Base-by-base conservation (phyloP, 2,888 invertebrate species). In the Pachymerium ferrugineum region DNA sequence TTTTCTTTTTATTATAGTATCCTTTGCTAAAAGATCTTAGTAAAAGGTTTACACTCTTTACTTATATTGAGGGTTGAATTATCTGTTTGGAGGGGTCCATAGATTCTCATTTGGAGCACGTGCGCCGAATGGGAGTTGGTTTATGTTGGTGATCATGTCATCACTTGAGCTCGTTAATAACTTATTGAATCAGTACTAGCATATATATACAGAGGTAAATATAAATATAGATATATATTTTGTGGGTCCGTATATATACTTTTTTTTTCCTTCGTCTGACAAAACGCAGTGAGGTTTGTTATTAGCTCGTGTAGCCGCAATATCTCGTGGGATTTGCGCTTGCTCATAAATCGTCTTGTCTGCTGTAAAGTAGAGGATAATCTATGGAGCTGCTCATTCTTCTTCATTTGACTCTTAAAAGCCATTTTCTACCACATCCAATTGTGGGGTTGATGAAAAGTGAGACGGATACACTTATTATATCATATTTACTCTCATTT, bases 101-200 rank as follows among this genome's bases (percentile, higher is more conserved):
- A 62, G 62, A 62, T 62, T 62, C 62, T 62, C 62, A 62, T 62
- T 62, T 62, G 62, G 28, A 62, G 62, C 62, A 62, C 62, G 62
- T 62, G 62, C 62, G 10, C 12, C 25, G 62, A 62, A 62, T 62
- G 25, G 62, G 22, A 62, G 62, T 62, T 62, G 62, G 62, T 62
- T 62, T 62, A 62, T 62, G 38, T 38, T 38, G 38, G 38, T 38
- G 38, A 38, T 38, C 38, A 38, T 38, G 62, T 62, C 62, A 62
- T 62, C 62, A 62, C 28, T 62, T 62, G 62, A 62, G 62, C 62
- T 62, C 28, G 62, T 62, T 62, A 62, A 62, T 62, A 62, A 25
- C 25, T 62, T 62, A 62, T 62, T 62, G 62, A 62, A 62, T 62
- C 62, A 62, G 62, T 28, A 62, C 12, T 62, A 12, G n/a, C n/a